A percentile compares a stretch with the other conserved stretches of the same genome.
Conservation (phyloP, 2,797 vertebrate species). For the Coluber constrictor region DNA sequence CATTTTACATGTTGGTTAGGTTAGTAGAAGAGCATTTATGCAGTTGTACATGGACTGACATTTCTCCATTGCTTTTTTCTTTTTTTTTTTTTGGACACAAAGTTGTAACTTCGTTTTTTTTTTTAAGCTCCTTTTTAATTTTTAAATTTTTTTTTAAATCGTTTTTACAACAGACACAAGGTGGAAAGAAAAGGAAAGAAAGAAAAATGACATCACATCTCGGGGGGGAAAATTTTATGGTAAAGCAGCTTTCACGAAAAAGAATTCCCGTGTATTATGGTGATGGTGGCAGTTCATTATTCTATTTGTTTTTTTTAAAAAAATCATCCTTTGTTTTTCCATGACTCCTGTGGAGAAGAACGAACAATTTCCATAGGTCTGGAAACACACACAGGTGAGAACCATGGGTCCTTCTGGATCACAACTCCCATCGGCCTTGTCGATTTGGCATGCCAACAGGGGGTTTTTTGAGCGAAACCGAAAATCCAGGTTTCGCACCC, state of each 20-base stretch:
- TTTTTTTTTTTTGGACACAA: constrained; percentile 57
- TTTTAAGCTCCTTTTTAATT: constrained; percentile 8
- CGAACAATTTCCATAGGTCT: constrained; percentile 56
- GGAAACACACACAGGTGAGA: constrained; percentile 11
- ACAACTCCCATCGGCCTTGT: not conserved
- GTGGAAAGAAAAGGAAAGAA: constrained; percentile 57
- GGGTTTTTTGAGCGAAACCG: not conserved
- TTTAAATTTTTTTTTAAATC: not conserved
- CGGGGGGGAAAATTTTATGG: constrained; percentile 63
- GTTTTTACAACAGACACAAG: constrained; percentile 75
- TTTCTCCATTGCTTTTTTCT: constrained; percentile 26
- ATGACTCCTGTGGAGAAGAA: constrained; percentile 52
- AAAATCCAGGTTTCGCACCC: not conserved
- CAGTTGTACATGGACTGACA: constrained; percentile 70
- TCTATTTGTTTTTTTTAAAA: constrained; percentile 26
- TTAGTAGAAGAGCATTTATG: constrained; percentile 74
- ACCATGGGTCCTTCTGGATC: not conserved
- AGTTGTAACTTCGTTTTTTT: constrained; percentile 55
- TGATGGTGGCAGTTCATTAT: not conserved
- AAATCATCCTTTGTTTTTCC: constrained; percentile 58
- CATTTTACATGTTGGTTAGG: constrained; percentile 73
- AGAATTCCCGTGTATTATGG: not conserved
- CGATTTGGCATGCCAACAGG: not conserved
- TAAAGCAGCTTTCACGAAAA: constrained; percentile 61
- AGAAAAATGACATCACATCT: constrained; percentile 49